Evolutionary conservation across 2,797 vertebrate species (phyloP).

Genomic region (Cynodonichthys magdalenae): DNA sequence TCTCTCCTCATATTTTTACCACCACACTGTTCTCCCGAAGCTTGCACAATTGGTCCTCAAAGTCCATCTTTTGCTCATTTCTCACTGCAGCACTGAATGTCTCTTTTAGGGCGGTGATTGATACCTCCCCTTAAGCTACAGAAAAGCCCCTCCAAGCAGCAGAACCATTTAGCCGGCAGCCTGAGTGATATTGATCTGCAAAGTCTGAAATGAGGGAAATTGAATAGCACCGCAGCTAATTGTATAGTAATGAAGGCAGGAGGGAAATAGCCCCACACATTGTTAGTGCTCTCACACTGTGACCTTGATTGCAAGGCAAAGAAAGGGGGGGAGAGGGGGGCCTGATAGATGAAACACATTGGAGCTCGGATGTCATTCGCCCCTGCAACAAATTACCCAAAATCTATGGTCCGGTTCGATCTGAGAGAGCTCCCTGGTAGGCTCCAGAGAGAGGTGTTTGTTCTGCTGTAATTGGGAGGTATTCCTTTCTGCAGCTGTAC

Average conservation of each 20-base stretch:
- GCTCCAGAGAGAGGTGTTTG: slow-evolving; percentile 27
- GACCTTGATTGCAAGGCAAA: slow-evolving; percentile 51
- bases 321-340: neutral
- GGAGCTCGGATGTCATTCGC: slow-evolving; percentile 16
- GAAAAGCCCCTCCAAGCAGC: slow-evolving; percentile 45
- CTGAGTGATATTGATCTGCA: slow-evolving; percentile 68
- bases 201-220: slow-evolving; percentile 67
- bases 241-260: slow-evolving; percentile 64
- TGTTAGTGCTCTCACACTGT: slow-evolving; percentile 44
- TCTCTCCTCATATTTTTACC: slow-evolving; percentile 1
- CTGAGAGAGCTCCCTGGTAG: slow-evolving; percentile 20
- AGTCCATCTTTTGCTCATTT: slow-evolving; percentile 31
- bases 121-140: slow-evolving; percentile 56
- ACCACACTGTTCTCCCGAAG: slow-evolving; percentile 7
- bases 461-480: slow-evolving; percentile 39
- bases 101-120: slow-evolving; percentile 60
- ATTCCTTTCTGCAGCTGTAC: slow-evolving; percentile 27
- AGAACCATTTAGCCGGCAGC: slow-evolving; percentile 54
- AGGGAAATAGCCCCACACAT: slow-evolving; percentile 47
- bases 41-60: slow-evolving; percentile 7
- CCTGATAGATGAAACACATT: slow-evolving; percentile 19
- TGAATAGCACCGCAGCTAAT: slow-evolving; percentile 68
- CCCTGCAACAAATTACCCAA: slow-evolving; percentile 21
- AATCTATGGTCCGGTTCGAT: slow-evolving; percentile 22
- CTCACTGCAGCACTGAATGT: slow-evolving; percentile 30